Evolutionary conservation across 1,140 invertebrate genomes (phyloP).

Genomic region (Triops longicaudatus): DNA sequence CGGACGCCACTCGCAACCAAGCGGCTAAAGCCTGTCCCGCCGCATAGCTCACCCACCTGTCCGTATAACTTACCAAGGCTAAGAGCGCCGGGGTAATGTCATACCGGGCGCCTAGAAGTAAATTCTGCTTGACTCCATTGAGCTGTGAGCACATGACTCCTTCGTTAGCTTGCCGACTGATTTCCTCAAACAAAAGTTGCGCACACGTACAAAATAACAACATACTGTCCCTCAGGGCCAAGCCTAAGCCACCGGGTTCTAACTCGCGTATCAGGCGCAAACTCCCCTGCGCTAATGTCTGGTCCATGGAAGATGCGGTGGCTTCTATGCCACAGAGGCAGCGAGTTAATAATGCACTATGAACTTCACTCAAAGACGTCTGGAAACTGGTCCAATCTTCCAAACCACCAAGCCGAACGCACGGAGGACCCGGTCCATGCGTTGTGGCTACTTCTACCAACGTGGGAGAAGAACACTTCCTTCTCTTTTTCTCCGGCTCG

Average conservation of each 20-base stretch:
- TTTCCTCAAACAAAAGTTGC: slow-evolving; percentile 71
- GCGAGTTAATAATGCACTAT: slow-evolving; percentile 20
- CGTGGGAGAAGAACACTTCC: slow-evolving; percentile 19
- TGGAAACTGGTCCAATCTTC: slow-evolving; percentile 17
- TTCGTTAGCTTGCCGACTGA: slow-evolving; percentile 68
- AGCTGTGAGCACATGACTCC: slow-evolving; percentile 65
- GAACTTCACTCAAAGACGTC: slow-evolving; percentile 11
- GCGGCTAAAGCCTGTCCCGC: slow-evolving; percentile 67
- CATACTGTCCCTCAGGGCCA: not conserved
- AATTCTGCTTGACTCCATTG: slow-evolving; percentile 61
- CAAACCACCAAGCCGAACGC: not conserved
- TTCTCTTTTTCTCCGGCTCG: slow-evolving; percentile 29
- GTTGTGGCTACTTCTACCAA: slow-evolving; percentile 5
- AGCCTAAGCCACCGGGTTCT: not conserved
- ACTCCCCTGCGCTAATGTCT: not conserved
- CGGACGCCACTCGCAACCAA: slow-evolving; percentile 72
- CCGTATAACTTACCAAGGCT: slow-evolving; percentile 61
- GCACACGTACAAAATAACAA: slow-evolving; percentile 44
- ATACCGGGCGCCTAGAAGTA: slow-evolving; percentile 55
- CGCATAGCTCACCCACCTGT: slow-evolving; percentile 70
- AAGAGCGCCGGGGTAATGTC: slow-evolving; percentile 74
- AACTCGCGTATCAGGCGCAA: slow-evolving; percentile 18
- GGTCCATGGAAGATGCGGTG: slow-evolving; percentile 19
- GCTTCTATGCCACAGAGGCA: slow-evolving; percentile 24
- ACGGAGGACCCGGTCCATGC: slow-evolving; percentile 23